A percentile compares a stretch with the other conserved stretches of the same genome.
Evolutionary conservation across 2,888 invertebrate species (phyloP).

Genomic region (Meghimatium bilineatum): DNA sequence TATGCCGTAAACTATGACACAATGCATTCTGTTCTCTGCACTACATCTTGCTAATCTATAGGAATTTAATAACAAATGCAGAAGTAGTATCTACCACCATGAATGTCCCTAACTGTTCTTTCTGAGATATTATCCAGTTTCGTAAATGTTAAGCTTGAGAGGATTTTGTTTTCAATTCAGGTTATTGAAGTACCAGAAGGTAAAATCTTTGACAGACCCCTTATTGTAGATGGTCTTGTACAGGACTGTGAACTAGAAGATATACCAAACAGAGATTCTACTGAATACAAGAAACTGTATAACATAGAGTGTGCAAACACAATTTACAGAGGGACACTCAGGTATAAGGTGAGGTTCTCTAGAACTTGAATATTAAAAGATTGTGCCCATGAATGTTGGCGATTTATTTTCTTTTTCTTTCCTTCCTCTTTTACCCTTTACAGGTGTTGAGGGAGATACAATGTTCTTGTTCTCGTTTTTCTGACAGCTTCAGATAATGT

Average conservation of each 20-base stretch:
- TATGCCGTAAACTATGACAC: no score
- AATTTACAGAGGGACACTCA: conserved; percentile 37
- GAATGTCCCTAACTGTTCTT: neutral
- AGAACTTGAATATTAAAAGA: neutral
- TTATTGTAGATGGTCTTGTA: conserved; percentile 3
- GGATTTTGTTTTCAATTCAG: neutral
- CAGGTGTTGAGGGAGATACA: no score
- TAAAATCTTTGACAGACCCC: conserved; percentile 16
- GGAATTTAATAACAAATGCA: no score
- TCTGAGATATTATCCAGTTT: neutral
- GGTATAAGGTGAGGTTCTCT: conserved; percentile 26
- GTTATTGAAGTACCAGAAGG: conserved; percentile 24
- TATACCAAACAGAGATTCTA: conserved; percentile 36
- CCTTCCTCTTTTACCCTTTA: no score
- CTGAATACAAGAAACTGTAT: conserved; percentile 15
- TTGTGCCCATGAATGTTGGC: neutral
- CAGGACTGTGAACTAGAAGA: conserved; percentile 21
- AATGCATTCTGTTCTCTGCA: no score
- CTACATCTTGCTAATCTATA: no score
- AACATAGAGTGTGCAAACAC: conserved; percentile 25
- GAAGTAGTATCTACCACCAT: no score
- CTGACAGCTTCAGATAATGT: no score
- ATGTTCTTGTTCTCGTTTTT: no score
- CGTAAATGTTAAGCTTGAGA: neutral
- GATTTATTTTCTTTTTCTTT: neutral